phyloP scores from a whole-genome alignment of 1,140 invertebrate genomes.

The Drosophila funebris region DNA sequence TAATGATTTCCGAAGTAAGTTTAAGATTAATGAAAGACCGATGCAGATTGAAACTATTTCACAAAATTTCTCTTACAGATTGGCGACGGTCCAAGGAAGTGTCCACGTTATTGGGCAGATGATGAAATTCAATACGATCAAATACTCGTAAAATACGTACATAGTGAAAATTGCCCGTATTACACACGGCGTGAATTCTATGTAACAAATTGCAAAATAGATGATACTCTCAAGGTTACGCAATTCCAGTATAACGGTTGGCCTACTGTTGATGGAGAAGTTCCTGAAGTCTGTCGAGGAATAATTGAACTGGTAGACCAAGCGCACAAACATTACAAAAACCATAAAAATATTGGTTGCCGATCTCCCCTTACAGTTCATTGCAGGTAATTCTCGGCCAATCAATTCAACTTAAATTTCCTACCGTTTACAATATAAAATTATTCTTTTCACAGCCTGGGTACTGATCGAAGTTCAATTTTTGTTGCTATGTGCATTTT shows the following conservation, averaged over 20 bases:
- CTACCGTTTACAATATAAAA: background rate
- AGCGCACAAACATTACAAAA: conserved; percentile 85
- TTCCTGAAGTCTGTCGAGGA: conserved; percentile 92
- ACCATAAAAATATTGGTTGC: conserved; percentile 84
- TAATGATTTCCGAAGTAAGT: conserved; percentile 96
- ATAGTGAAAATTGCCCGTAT: conserved; percentile 94
- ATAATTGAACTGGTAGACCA: conserved; percentile 92
- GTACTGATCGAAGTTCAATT: conserved; percentile 94
- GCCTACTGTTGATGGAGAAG: conserved; percentile 93
- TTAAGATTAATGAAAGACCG: background rate
- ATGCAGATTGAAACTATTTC: background rate
- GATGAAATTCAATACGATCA: conserved; percentile 92
- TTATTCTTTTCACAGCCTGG: conserved; percentile 85
- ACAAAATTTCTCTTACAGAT: conserved; percentile 84
- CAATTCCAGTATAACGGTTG: conserved; percentile 95
- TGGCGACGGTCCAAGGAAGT: conserved; percentile 90
- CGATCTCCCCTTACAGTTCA: conserved; percentile 89
- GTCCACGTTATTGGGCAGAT: conserved; percentile 96
- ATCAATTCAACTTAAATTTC: background rate
- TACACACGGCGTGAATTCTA: conserved; percentile 93
- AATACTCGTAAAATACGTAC: conserved; percentile 93
- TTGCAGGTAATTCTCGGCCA: conserved; percentile 86
- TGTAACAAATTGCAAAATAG: conserved; percentile 91
- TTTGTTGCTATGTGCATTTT: conserved; percentile 94
- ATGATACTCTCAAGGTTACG: conserved; percentile 89